Conservation (phyloP, 2,113 vertebrate genomes). For the Mystacornis crossleyi region DNA sequence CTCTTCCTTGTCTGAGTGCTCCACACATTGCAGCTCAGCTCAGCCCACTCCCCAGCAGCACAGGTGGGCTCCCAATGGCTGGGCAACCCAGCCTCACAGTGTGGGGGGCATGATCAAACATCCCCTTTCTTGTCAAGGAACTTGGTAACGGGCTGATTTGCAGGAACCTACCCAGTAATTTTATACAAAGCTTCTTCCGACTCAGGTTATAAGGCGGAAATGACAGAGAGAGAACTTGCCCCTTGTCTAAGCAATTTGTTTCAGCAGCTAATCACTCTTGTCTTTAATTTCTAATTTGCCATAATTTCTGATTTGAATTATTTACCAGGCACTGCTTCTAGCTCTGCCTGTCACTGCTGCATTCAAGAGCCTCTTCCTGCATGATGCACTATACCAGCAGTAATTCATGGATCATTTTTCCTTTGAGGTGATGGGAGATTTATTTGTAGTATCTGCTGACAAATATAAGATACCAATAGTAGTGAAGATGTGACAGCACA, state of each 20-base stretch:
- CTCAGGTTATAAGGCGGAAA: neutral
- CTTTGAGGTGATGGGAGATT: neutral
- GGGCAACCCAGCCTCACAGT: neutral
- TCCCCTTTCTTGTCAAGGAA: accelerated
- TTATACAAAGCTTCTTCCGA: neutral
- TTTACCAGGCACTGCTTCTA: neutral
- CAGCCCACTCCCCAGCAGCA: neutral
- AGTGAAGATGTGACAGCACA: neutral
- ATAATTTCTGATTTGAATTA: neutral
- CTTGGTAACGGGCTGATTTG: neutral
- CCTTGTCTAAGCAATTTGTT: neutral
- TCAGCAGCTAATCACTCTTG: neutral
- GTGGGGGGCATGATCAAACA: accelerated
- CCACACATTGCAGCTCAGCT: neutral
- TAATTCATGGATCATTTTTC: neutral
- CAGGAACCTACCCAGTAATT: neutral
- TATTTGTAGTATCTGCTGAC: neutral
- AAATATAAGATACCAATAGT: neutral
- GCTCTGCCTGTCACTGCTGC: neutral
- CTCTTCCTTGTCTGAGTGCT: neutral
- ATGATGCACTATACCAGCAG: neutral
- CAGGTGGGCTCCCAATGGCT: neutral
- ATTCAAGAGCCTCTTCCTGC: accelerated
- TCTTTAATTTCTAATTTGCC: neutral
- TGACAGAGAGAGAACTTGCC: neutral